Base-by-base conservation (phyloP, 1,140 invertebrate genomes). In the Saxidomus purpurata region DNA sequence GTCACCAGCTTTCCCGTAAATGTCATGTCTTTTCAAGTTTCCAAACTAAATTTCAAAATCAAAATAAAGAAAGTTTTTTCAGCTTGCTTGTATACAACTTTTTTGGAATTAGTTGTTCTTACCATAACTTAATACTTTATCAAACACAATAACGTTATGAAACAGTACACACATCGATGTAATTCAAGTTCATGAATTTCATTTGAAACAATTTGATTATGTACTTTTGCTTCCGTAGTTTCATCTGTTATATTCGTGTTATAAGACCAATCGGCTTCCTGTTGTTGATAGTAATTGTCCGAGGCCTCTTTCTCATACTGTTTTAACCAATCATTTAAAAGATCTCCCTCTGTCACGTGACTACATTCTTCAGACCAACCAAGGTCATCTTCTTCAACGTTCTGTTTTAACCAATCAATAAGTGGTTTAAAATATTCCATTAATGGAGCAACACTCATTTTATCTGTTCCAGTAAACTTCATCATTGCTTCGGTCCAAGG, bases 381-480 rank as follows among this genome's bases (percentile, higher is more conserved):
- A 34, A 6, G 31, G 25, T 71, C 76, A 0, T 49, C 28, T 11
- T 71, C 43, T 31, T 59, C 38, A 59, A 89, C 67, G 9, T 74
- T 36, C 19, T 74, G 2, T 89, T 97, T 97, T 0, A 99, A 96
- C 98, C 98, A 99, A 4, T 97, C 94, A 89, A 97, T 96, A 19
- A 99, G 95, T 0, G 98, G 98, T 91, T 97, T 96, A 95, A 99
- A 99, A 94, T 98, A 99, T 94, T 97, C 97, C 38, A 98, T 94
- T 90, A 99, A 96, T 0, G 98, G 97, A 90, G 97, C 96, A 0
- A 98, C 97, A 67, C 98, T 98, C 93, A 99, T 96, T 89, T 97
- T 96, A 93, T 96, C 96, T 0, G 97, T 97, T 81, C 97, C 96
- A 0, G 98, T 98, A 94, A 98, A 96, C 80, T 97, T 96, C 87